Evolutionary conservation across 2,113 vertebrate genomes (phyloP).

Genomic region (Sporophila hypoxantha): DNA sequence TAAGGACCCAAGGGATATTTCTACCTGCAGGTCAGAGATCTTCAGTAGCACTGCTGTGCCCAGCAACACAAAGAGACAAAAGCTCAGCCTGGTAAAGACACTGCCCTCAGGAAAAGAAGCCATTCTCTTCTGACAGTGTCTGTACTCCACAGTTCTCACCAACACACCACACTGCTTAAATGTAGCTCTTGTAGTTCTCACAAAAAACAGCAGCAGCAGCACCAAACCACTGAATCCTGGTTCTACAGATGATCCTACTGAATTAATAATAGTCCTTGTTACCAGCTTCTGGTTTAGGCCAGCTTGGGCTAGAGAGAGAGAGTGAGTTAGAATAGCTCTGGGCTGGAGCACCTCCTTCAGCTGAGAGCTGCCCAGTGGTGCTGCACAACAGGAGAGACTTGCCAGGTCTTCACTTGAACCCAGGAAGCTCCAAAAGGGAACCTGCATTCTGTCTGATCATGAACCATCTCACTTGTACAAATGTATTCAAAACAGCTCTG

Average conservation of each 20-base stretch:
- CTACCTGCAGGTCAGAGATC: background rate
- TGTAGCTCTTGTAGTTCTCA: background rate
- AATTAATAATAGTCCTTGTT: background rate
- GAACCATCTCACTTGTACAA: background rate
- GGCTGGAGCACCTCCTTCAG: background rate
- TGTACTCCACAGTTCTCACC: background rate
- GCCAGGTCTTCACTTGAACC: background rate
- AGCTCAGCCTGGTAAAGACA: background rate
- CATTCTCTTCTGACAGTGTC: background rate
- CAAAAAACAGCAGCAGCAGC: background rate
- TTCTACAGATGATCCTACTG: background rate
- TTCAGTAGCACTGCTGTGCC: background rate
- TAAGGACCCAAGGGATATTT: background rate
- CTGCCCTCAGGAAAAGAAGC: background rate
- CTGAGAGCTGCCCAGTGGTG: background rate
- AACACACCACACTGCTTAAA: background rate
- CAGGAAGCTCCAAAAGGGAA: background rate
- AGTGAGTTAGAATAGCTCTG: background rate
- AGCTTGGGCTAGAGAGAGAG: background rate
- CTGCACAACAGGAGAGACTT: background rate
- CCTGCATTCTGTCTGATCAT: background rate
- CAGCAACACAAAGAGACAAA: background rate
- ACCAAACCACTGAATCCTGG: background rate
- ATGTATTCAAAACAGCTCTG: background rate
- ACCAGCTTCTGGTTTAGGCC: background rate